Conservation (phyloP, 2,797 vertebrate genomes). For the Dermochelys coriacea region DNA sequence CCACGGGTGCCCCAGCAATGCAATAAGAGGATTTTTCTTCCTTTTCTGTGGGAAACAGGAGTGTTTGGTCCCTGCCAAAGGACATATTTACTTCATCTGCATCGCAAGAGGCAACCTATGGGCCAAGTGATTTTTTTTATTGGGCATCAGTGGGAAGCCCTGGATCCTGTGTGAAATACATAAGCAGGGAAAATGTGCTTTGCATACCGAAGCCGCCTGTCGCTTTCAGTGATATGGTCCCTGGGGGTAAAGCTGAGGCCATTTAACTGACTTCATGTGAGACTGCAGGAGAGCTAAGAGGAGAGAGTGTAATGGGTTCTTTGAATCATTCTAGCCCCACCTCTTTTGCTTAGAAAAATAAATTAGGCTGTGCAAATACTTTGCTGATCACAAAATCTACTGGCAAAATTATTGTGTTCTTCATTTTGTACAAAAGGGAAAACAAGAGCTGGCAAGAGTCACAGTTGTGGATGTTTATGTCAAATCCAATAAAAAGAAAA, state of each 20-base stretch:
- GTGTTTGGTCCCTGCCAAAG: conserved; percentile 53
- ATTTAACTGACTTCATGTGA: background rate
- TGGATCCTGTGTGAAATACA: background rate
- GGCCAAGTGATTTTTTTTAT: conserved; percentile 30
- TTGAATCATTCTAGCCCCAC: conserved; percentile 68
- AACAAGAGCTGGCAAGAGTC: conserved; percentile 67
- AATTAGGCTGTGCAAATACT: conserved; percentile 73
- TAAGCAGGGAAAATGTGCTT: background rate
- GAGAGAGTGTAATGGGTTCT: conserved; percentile 26
- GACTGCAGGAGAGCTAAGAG: background rate
- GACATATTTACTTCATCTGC: conserved; percentile 61
- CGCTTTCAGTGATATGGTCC: background rate
- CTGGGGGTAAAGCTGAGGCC: background rate
- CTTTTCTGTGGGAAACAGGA: conserved; percentile 68
- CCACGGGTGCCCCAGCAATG: background rate
- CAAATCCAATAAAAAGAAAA: conserved; percentile 59
- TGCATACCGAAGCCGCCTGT: background rate
- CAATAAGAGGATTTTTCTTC: conserved; percentile 32
- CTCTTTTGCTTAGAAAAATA: conserved; percentile 77
- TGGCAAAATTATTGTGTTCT: conserved; percentile 69
- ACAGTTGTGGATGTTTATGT: conserved; percentile 59
- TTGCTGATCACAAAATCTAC: conserved; percentile 76
- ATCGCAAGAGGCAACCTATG: background rate
- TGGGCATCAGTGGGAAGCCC: conserved; percentile 29
- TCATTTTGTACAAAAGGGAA: conserved; percentile 73